Conservation (phyloP, 2,888 invertebrate genomes). For the Melanargia galathea region DNA sequence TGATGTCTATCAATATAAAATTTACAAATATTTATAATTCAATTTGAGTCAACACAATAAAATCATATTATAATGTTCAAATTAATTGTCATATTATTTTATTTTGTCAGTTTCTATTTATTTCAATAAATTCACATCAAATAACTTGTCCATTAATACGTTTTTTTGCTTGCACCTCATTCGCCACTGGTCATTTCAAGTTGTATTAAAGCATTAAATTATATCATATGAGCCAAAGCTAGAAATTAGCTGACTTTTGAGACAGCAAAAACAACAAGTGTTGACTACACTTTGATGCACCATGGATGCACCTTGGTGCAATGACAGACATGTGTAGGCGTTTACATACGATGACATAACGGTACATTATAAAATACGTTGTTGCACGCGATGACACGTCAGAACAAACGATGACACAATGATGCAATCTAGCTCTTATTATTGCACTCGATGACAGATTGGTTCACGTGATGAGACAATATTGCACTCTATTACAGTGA, state of each 20-base stretch:
- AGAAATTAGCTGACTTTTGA: neutral
- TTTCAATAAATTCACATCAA: constrained; percentile 5
- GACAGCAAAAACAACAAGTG: neutral
- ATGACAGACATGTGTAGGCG: too few species aligned
- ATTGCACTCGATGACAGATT: too few species aligned
- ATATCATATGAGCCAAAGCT: neutral
- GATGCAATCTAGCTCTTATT: too few species aligned
- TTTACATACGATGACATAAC: too few species aligned
- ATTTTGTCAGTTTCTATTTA: neutral
- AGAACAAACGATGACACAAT: too few species aligned
- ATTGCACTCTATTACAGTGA: neutral
- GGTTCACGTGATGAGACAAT: neutral
- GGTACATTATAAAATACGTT: too few species aligned
- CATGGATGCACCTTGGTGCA: too few species aligned
- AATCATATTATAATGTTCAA: neutral
- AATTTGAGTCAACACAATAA: neutral
- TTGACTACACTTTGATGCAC: too few species aligned
- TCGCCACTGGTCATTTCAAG: neutral
- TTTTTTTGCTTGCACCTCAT: neutral
- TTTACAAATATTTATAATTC: neutral
- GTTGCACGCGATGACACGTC: too few species aligned
- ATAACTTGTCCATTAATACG: constrained; percentile 5
- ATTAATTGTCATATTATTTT: neutral
- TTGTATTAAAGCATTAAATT: constrained; percentile 5
- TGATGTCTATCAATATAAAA: constrained; percentile 9